Percentiles rank a stretch among this genome's conserved stretches.
phyloP scores from a whole-genome alignment of 1,140 invertebrate species.

The Sitodiplosis mosellana region DNA sequence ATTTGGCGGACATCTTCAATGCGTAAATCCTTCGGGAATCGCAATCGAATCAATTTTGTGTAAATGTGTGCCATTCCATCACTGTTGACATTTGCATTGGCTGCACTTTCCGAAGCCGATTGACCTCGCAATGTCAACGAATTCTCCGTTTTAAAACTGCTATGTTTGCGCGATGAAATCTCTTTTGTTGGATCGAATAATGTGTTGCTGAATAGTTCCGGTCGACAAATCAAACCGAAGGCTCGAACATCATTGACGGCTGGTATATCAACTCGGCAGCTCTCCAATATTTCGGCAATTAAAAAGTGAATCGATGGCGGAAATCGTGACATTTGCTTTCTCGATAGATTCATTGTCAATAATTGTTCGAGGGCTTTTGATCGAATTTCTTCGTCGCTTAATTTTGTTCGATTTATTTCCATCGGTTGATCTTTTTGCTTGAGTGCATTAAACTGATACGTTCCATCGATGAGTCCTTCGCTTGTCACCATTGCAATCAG shows the following conservation, averaged over 20 bases:
- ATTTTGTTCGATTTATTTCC: neutral
- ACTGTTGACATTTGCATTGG: slow-evolving; percentile 12
- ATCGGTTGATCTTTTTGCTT: neutral
- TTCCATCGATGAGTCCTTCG: neutral
- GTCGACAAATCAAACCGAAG: slow-evolving; percentile 62
- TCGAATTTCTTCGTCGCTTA: too few relatives aligned
- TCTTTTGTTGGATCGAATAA: slow-evolving; percentile 10
- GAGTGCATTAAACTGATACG: neutral
- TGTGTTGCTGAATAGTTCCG: slow-evolving; percentile 48
- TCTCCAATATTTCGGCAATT: slow-evolving; percentile 53
- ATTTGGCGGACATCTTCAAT: slow-evolving; percentile 69
- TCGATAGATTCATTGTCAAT: neutral
- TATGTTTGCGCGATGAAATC: neutral
- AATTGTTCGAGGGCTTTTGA: too few relatives aligned
- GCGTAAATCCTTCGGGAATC: slow-evolving; percentile 53
- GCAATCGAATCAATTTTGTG: slow-evolving; percentile 38
- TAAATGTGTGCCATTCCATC: slow-evolving; percentile 35
- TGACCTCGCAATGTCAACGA: slow-evolving; percentile 16
- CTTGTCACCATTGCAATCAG: neutral
- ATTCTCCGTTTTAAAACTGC: slow-evolving; percentile 10
- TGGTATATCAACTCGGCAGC: slow-evolving; percentile 55
- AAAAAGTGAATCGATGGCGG: slow-evolving; percentile 57
- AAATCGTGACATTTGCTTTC: slow-evolving; percentile 38
- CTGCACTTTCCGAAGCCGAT: slow-evolving; percentile 4
- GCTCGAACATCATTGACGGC: slow-evolving; percentile 54